phyloP scores from a whole-genome alignment of 2,797 vertebrate genomes.

The Macroramphosus scolopax region DNA sequence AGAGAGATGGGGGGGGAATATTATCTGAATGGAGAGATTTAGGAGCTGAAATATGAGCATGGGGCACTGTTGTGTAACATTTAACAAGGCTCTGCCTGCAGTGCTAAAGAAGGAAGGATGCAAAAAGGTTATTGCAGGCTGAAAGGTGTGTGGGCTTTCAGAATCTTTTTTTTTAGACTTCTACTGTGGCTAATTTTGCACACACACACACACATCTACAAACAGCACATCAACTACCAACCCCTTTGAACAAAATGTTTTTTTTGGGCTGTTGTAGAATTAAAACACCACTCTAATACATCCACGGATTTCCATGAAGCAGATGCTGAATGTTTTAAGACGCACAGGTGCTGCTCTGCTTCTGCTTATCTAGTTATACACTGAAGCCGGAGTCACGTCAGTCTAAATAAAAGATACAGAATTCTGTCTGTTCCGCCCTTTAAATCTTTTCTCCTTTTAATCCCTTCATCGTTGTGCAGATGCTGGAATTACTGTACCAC shows the following conservation, averaged over 20 bases:
- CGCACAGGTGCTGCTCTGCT: neutral
- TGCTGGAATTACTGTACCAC: no score
- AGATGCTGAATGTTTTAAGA: no score
- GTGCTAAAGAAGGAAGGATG: slow-evolving; percentile 32
- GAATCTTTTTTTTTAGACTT: slow-evolving; percentile 45
- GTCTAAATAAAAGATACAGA: slow-evolving; percentile 1
- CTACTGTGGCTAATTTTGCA: slow-evolving; percentile 37
- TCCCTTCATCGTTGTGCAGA: no score
- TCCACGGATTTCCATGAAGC: no score
- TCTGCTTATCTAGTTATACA: neutral
- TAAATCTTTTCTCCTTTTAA: no score
- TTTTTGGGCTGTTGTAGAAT: slow-evolving; percentile 1
- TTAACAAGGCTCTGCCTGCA: slow-evolving; percentile 24
- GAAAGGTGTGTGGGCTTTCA: slow-evolving; percentile 42
- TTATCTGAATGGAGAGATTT: no score
- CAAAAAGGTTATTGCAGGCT: slow-evolving; percentile 31
- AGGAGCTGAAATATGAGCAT: slow-evolving; percentile 12
- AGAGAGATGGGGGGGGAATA: no score
- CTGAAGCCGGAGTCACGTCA: neutral
- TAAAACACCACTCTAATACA: no score
- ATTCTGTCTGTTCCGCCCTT: neutral
- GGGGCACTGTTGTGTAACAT: slow-evolving; percentile 34
- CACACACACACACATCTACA: slow-evolving; percentile 14
- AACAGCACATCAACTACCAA: slow-evolving; percentile 22
- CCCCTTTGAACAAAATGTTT: slow-evolving; percentile 1